Conservation (phyloP, 2,888 invertebrate species). For the Drosophila merina region DNA sequence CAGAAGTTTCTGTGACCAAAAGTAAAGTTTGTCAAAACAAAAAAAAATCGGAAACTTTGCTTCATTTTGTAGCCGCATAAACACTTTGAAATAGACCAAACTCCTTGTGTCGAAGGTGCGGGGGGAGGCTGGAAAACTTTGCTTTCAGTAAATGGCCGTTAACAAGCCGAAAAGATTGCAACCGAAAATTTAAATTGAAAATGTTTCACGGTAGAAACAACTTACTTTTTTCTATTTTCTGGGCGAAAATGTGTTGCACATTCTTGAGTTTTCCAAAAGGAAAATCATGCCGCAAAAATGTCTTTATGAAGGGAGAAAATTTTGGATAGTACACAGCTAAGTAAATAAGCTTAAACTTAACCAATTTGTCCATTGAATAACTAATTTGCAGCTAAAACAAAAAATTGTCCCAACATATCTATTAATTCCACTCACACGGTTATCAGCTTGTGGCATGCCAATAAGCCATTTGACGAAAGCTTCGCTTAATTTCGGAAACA, state of each 20-base stretch:
- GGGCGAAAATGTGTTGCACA: slow-evolving; percentile 4
- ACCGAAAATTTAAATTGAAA: slow-evolving; percentile 71
- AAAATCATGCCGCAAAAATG: not conserved
- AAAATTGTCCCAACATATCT: too few species aligned
- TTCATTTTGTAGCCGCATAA: slow-evolving; percentile 77
- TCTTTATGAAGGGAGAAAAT: not conserved
- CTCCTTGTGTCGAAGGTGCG: slow-evolving; percentile 43
- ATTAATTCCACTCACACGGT: slow-evolving; percentile 1
- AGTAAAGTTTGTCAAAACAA: slow-evolving; percentile 70
- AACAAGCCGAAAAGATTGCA: slow-evolving; percentile 72
- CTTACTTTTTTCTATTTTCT: slow-evolving; percentile 19
- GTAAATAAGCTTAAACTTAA: not conserved
- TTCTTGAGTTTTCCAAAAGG: slow-evolving; percentile 1
- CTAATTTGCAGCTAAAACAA: not conserved
- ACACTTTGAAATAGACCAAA: slow-evolving; percentile 76
- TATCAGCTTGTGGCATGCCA: slow-evolving; percentile 61
- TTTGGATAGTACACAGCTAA: too few species aligned
- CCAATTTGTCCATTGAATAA: not conserved
- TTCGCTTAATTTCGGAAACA: slow-evolving; percentile 68
- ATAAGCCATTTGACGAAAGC: slow-evolving; percentile 62
- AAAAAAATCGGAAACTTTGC: slow-evolving; percentile 45
- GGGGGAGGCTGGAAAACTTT: slow-evolving; percentile 53
- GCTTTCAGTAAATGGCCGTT: slow-evolving; percentile 53
- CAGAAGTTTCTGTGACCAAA: slow-evolving; percentile 62
- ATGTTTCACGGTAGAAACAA: slow-evolving; percentile 33